These are phyloP conservation scores for Lutra lutra DNA, from an alignment of 2,797 vertebrate genomes.

Conservation along the genomic window DNA sequence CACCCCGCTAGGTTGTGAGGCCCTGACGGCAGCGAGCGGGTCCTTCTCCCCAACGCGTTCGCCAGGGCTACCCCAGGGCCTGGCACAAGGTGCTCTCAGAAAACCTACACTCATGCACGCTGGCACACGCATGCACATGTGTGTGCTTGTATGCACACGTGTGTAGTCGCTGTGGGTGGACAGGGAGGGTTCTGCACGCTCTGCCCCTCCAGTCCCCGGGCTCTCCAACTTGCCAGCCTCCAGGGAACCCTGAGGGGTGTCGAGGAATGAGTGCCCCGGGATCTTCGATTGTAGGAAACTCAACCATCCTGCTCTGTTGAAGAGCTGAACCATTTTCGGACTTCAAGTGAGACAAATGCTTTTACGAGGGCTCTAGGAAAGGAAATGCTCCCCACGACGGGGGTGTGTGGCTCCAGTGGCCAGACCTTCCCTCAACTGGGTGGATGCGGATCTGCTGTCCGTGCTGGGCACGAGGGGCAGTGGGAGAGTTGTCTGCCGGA, in stretches of 20 bases:
- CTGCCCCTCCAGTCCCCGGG: too few species aligned
- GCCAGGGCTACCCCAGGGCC: background rate
- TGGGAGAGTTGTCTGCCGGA: rapidly evolving
- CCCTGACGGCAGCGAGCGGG: background rate
- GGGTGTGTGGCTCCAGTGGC: background rate
- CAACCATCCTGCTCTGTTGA: background rate
- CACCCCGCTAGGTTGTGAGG: background rate
- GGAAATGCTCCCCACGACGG: background rate
- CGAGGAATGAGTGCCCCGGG: rapidly evolving
- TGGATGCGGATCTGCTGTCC: background rate
- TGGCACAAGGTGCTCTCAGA: background rate
- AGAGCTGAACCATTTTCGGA: background rate
- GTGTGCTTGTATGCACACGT: too few species aligned
- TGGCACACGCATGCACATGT: too few species aligned
- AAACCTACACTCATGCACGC: background rate
- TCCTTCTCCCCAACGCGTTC: rapidly evolving
- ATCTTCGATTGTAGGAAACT: background rate
- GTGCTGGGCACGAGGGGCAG: rapidly evolving
- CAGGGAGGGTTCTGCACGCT: rapidly evolving
- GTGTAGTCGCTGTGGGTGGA: background rate
- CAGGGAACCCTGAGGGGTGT: background rate
- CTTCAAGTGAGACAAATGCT: background rate
- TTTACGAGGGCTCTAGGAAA: background rate
- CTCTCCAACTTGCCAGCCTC: background rate
- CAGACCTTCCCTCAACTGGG: background rate